These are phyloP conservation scores for Mastomys natalensis DNA, from an alignment of 2,113 vertebrate species.

Conservation along the genomic window DNA sequence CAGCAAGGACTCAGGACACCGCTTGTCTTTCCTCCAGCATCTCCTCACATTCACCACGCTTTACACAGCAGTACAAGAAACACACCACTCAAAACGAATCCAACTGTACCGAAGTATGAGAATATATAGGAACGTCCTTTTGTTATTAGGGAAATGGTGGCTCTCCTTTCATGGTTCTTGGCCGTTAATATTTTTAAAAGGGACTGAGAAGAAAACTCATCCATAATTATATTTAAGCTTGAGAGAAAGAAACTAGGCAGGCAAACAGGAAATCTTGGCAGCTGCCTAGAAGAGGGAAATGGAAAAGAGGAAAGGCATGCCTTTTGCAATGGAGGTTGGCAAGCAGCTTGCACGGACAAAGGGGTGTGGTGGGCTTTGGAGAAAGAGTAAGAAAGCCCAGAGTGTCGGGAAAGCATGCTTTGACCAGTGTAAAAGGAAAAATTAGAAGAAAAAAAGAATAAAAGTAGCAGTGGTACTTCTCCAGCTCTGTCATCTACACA, in stretches of 20 bases:
- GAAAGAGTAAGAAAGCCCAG: background rate
- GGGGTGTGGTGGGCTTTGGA: background rate
- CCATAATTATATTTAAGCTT: background rate
- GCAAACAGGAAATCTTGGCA: background rate
- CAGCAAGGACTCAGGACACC: background rate
- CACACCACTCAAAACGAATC: background rate
- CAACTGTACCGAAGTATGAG: background rate
- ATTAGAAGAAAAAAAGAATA: background rate
- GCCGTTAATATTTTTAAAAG: background rate
- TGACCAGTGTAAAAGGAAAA: background rate
- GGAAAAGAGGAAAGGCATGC: background rate
- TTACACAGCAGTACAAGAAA: background rate
- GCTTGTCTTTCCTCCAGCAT: background rate
- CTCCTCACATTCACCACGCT: background rate
- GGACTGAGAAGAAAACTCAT: background rate
- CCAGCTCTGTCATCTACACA: background rate
- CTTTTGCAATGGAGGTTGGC: background rate
- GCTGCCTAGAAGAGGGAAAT: background rate
- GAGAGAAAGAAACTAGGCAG: background rate
- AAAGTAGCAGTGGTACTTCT: background rate
- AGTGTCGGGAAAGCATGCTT: background rate
- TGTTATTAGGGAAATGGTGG: background rate
- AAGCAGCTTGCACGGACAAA: background rate
- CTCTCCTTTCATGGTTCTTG: background rate
- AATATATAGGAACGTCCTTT: too few relatives aligned